Conservation (phyloP, 2,888 invertebrate species). For the Brachypterus glaber region DNA sequence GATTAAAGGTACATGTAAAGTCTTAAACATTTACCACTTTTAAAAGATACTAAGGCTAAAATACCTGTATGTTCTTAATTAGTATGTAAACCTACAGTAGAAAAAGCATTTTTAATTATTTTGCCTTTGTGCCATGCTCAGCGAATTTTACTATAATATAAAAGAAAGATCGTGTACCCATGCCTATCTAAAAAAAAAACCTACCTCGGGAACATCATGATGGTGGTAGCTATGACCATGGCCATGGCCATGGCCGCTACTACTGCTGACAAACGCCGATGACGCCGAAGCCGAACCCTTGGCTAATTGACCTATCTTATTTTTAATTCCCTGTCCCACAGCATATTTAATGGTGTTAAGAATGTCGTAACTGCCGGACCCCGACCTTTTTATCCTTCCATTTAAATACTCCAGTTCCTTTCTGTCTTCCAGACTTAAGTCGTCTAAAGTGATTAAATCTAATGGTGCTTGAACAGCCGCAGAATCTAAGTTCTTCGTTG, state of each 20-base stretch:
- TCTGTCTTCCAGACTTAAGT: slow-evolving; percentile 28
- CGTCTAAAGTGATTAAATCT: slow-evolving; percentile 28
- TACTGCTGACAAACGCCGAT: slow-evolving; percentile 44
- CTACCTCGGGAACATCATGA: slow-evolving; percentile 8
- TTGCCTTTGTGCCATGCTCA: too few relatives aligned
- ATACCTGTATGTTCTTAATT: too few relatives aligned
- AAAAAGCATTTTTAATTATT: too few relatives aligned
- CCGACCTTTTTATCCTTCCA: slow-evolving; percentile 35
- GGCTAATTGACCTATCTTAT: slow-evolving; percentile 47
- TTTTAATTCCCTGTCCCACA: slow-evolving; percentile 41
- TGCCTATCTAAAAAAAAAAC: too few relatives aligned
- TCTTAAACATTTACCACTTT: too few relatives aligned
- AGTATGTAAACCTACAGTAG: too few relatives aligned
- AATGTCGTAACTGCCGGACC: slow-evolving; percentile 33
- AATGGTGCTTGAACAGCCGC: slow-evolving; percentile 29
- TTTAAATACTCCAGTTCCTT: slow-evolving; percentile 26
- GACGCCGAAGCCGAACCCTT: slow-evolving; percentile 47
- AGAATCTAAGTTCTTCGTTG: slow-evolving; percentile 15
- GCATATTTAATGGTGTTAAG: slow-evolving; percentile 23
- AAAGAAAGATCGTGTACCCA: too few relatives aligned
- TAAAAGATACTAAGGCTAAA: too few relatives aligned
- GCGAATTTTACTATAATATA: too few relatives aligned
- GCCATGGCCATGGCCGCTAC: slow-evolving; percentile 38
- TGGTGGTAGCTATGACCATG: slow-evolving; percentile 16
- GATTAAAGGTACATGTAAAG: too few relatives aligned